Base-by-base conservation (phyloP, 2,888 invertebrate genomes). In the Orchesellides sinensis region DNA sequence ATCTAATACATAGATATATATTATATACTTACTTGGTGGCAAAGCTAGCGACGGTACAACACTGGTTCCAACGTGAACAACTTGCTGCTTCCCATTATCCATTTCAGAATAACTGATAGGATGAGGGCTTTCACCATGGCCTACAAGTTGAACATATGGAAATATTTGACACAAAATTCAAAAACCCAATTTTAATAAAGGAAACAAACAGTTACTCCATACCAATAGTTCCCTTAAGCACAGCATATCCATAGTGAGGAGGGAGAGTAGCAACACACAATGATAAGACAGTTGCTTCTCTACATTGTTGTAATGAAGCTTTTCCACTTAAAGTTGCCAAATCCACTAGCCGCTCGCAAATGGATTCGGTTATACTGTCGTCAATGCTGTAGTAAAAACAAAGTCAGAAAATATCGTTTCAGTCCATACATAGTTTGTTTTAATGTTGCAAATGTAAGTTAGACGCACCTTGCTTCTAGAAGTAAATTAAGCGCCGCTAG, bases 241-340 rank as follows among this genome's bases (percentile, higher is more conserved):
- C 95, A 2, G 96, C 96, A 88, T 97, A 93, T 82, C 96, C 96
- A 91, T 98, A 98, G 91, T 97, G 96, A 0, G 97, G 97, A 0
- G 98, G 99, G 87, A 99, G 92, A 0, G 98, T 97, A n/a, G 96
- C 95, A 90, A 98, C 96, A 90, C 99, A 99, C 89, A 99, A 94
- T 2, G 98, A 96, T 59, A 96, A 96, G 56, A 98, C 95, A 89
- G 98, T 97, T 52, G 98, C 97, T 91, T 99, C 98, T 35, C 98
- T 93, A 0, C 97, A 96, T 17, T 93, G 91, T 54, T 93, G 92
- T 88, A 95, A 90, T 72, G 93, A 93, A 83, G 98, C 92, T 90
- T 94, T 93, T 19, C 98, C 99, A 89, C 98, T 96, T 56, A 98
- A 92, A 40, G 96, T 94, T 0, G 97, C 96, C 88, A 96, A 94